Evolutionary conservation across 1,140 invertebrate genomes (phyloP), one percentile per base, ranked within the genome.

Genomic region (Ostrea denselamellosa): DNA sequence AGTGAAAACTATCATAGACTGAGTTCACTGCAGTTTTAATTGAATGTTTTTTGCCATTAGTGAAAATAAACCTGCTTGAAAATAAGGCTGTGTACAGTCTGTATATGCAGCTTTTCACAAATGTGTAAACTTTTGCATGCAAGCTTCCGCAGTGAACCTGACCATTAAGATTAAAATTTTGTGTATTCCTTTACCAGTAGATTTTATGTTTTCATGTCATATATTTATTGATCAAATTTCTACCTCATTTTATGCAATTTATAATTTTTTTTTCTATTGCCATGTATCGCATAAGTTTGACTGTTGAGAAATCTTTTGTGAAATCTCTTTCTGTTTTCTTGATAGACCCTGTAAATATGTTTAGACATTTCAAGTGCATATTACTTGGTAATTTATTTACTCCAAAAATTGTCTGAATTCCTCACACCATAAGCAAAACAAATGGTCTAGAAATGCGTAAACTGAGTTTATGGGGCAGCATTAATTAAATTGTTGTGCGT

Each of bases 401-500:
- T 28, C 14, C 68, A 77, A 28, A n/a, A 25, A 77, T 34, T 77
- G 68, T 34, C 28, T 14, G 25, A 77, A 77, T 77, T 28, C 68
- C 25, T 77, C 25, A 25, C 68, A 77, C 68, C 14, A 10, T 25
- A 9, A 77, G 68, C 22, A 77, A 77, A 77, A 34, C 25, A 14
- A 77, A 77, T 28, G 28, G 28, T 77, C 28, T 77, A 77, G 5
- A 28, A 77, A 25, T 77, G 68, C 28, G 28, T 17, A 25, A 77
- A 34, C 5, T 28, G 22, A 77, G 25, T 77, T 77, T 28, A 25
- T 77, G 28, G 68, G 68, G 68, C 68, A 77, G 12, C 28, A 25
- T 77, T 77, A 77, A 77, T 77, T 77, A 77, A 77, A 77, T 77
- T 77, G 68, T 77, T 77, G 68, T 28, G 12, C 28, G 14, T 77